These are phyloP conservation scores for Potorous gilbertii DNA, from an alignment of 2,797 vertebrate genomes.

Conservation along the genomic window DNA sequence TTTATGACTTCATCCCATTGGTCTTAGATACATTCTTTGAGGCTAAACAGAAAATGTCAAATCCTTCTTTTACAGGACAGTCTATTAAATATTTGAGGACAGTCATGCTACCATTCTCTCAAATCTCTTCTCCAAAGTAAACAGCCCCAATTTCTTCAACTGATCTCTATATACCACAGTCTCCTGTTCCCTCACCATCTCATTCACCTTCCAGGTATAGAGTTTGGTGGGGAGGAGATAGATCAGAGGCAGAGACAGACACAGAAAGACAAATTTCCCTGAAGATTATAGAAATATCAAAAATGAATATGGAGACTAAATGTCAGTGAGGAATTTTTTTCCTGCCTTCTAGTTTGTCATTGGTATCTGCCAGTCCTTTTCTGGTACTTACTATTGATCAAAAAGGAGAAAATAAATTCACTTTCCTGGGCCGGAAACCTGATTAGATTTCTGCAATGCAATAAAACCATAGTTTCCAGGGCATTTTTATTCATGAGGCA, in stretches of 20 bases:
- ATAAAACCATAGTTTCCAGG: conserved; percentile 46
- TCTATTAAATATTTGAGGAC: background rate
- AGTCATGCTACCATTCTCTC: background rate
- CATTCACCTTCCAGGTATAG: background rate
- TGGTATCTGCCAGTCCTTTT: conserved; percentile 28
- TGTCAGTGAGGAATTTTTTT: background rate
- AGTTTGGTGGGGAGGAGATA: rapidly evolving
- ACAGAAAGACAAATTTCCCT: conserved; percentile 31
- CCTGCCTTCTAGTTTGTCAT: background rate
- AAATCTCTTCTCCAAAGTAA: background rate
- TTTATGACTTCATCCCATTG: background rate
- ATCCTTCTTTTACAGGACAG: background rate
- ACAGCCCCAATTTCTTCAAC: background rate
- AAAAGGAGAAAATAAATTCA: conserved; percentile 41
- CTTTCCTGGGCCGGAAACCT: background rate
- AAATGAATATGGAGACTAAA: background rate
- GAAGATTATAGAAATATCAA: conserved; percentile 5
- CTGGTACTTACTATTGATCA: conserved; percentile 38
- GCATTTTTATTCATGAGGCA: conserved; percentile 55
- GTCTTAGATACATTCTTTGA: background rate
- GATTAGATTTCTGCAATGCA: conserved; percentile 41
- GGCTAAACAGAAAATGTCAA: background rate
- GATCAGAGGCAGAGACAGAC: background rate
- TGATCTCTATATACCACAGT: background rate
- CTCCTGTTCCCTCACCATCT: background rate